These are phyloP conservation scores for Stratiomys singularior DNA, from an alignment of 2,888 invertebrate species.

Conservation along the genomic window DNA sequence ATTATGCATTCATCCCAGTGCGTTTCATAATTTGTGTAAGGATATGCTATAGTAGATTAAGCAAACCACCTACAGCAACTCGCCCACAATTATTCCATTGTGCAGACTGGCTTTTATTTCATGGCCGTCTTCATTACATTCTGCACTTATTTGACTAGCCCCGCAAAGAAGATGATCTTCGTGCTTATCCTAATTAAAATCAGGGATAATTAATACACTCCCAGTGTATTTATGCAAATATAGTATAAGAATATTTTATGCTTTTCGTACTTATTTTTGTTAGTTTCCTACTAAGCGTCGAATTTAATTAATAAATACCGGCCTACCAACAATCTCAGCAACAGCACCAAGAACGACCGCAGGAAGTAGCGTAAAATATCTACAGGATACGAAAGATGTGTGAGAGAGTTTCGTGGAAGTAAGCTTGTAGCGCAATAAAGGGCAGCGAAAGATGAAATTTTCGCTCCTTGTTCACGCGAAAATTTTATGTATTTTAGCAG, in stretches of 20 bases:
- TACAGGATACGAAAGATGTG: not conserved
- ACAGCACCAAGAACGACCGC: not conserved
- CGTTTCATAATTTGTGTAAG: too few species aligned
- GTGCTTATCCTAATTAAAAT: slow-evolving; percentile 47
- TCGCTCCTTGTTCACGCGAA: not conserved
- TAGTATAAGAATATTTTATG: slow-evolving; percentile 32
- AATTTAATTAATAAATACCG: slow-evolving; percentile 38
- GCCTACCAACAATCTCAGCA: not conserved
- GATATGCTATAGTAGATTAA: too few species aligned
- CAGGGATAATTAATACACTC: slow-evolving; percentile 48
- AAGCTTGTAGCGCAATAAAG: not conserved
- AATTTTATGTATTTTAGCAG: slow-evolving; percentile 5
- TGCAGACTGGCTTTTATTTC: too few species aligned
- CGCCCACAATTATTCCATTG: too few species aligned
- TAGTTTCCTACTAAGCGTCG: slow-evolving; percentile 37
- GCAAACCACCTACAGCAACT: too few species aligned
- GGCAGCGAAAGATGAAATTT: not conserved
- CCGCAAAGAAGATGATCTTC: not conserved
- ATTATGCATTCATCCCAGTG: too few species aligned
- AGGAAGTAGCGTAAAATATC: not conserved
- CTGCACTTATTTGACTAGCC: not conserved
- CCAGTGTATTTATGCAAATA: slow-evolving; percentile 47
- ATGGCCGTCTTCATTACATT: not conserved
- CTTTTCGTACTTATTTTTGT: slow-evolving; percentile 37
- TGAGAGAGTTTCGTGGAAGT: not conserved